Conservation (phyloP, 2,888 invertebrate species). For the Platypus cylindrus region DNA sequence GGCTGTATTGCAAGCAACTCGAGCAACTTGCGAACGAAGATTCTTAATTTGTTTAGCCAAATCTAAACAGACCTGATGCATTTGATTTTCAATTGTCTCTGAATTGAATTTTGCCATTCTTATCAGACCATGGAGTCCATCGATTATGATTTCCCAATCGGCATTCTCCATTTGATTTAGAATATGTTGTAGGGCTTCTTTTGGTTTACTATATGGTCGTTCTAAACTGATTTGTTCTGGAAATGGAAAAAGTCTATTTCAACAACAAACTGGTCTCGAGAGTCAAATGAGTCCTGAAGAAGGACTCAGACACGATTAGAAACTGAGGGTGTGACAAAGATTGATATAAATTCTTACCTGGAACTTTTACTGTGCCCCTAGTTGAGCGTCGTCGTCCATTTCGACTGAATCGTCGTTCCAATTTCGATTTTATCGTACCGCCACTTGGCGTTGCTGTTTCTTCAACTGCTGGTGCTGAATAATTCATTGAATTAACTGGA, state of each 20-base stretch:
- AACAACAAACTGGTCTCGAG: conserved; percentile 11
- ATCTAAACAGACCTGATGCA: conserved; percentile 57
- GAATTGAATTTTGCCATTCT: conserved; percentile 55
- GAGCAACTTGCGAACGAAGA: conserved; percentile 83
- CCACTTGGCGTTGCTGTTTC: conserved; percentile 2
- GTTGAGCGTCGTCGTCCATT: conserved; percentile 18
- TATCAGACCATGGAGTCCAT: conserved; percentile 52
- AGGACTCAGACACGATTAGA: neutral
- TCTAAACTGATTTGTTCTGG: too few species aligned
- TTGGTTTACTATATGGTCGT: conserved; percentile 48
- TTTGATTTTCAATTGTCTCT: conserved; percentile 48
- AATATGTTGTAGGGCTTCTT: conserved; percentile 49
- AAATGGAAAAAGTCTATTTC: too few species aligned
- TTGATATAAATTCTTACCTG: conserved; percentile 5
- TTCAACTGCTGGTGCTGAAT: conserved; percentile 5
- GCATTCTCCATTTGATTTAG: conserved; percentile 53
- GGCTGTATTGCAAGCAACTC: conserved; percentile 74
- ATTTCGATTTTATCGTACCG: conserved; percentile 10
- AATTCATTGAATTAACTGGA: conserved; percentile 18
- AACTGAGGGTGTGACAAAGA: neutral
- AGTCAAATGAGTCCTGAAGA: too few species aligned
- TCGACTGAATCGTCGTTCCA: conserved; percentile 20
- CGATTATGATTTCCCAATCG: conserved; percentile 71
- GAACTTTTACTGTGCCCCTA: conserved; percentile 18
- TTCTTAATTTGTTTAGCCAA: conserved; percentile 72